phyloP scores from a whole-genome alignment of 2,113 vertebrate species.

The Myotis yumanensis region DNA sequence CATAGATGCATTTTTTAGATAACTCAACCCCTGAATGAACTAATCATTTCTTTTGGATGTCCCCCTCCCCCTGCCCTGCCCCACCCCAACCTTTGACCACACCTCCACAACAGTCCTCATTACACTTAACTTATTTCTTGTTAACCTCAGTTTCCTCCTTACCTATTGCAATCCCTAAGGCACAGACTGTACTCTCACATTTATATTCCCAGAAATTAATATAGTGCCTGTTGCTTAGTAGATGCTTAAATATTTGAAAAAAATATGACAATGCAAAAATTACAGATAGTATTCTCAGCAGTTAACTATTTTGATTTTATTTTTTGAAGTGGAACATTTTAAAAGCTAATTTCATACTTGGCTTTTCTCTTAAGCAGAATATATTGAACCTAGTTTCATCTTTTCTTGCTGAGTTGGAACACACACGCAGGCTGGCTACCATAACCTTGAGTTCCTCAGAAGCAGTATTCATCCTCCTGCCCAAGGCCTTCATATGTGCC shows the following conservation, averaged over 20 bases:
- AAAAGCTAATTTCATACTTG: neutral
- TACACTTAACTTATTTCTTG: neutral
- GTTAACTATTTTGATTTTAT: neutral
- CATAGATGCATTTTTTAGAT: slow-evolving; percentile 13
- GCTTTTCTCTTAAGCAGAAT: neutral
- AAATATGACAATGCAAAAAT: neutral
- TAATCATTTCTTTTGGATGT: neutral
- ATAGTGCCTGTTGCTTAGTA: neutral
- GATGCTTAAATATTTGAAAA: neutral
- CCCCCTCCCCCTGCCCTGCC: too few species aligned
- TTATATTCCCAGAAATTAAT: neutral
- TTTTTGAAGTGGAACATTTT: neutral
- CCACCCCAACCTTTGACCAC: neutral
- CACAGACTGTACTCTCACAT: neutral
- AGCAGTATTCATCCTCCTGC: neutral
- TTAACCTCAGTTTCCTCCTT: neutral
- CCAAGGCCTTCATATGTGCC: neutral
- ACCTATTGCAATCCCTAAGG: neutral
- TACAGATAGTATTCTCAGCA: neutral
- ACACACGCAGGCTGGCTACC: accelerated
- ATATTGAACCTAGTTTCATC: neutral
- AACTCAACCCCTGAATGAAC: neutral
- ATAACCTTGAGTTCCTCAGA: too few species aligned
- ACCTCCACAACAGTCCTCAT: neutral
- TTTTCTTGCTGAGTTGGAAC: neutral